A percentile compares a stretch with the other conserved stretches of the same genome.
These are phyloP conservation scores for Apamea monoglypha DNA, from an alignment of 2,888 invertebrate species.

Conservation along the genomic window DNA sequence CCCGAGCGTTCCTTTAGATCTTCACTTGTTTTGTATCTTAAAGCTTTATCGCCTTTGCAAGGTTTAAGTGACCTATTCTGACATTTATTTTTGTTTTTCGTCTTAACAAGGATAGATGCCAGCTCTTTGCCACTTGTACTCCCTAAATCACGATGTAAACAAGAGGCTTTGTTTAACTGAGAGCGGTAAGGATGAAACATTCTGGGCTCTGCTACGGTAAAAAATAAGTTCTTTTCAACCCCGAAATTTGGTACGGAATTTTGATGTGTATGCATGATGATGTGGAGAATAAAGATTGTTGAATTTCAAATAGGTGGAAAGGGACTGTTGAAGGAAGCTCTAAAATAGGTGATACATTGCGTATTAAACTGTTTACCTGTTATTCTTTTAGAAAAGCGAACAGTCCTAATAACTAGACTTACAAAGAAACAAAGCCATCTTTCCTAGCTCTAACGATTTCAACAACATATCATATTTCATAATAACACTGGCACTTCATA, in stretches of 20 bases:
- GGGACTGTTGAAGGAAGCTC: neutral
- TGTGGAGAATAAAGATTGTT: neutral
- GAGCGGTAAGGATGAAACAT: neutral
- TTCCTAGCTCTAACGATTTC: neutral
- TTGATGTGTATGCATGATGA: neutral
- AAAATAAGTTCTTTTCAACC: neutral
- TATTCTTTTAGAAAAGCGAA: neutral
- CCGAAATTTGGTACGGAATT: neutral
- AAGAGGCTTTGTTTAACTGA: slow-evolving; percentile 21
- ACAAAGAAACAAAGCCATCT: neutral
- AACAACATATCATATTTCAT: slow-evolving; percentile 9
- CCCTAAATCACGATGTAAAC: slow-evolving; percentile 31
- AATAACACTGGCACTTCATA: neutral
- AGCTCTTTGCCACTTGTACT: slow-evolving; percentile 19
- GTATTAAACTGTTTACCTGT: neutral
- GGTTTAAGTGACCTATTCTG: slow-evolving; percentile 35
- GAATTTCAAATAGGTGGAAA: neutral
- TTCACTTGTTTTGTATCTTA: slow-evolving; percentile 48
- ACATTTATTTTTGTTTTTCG: slow-evolving; percentile 49
- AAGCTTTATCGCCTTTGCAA: slow-evolving; percentile 39
- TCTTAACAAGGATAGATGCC: slow-evolving; percentile 41
- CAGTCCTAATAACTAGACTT: neutral
- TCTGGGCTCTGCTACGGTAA: neutral
- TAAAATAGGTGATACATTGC: neutral
- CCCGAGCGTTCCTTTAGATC: slow-evolving; percentile 53